A percentile compares a stretch with the other conserved stretches of the same genome.
These are phyloP conservation scores for Ginglymostoma cirratum DNA, from an alignment of 2,113 vertebrate species.

Conservation along the genomic window DNA sequence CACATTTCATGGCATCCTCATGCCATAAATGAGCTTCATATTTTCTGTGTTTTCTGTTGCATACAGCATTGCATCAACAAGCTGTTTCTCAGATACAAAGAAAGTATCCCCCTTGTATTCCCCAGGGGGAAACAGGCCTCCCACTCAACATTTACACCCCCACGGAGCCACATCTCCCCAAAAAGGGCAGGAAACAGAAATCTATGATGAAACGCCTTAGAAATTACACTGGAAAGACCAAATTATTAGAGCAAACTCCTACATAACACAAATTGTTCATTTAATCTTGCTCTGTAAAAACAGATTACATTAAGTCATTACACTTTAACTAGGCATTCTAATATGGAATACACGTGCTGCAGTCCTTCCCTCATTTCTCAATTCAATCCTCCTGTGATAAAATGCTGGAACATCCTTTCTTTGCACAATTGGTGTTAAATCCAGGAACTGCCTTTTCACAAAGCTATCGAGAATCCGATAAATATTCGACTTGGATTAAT, in stretches of 20 bases:
- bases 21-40: too few relatives aligned
- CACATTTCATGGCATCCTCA: neutral
- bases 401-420: neutral
- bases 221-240: neutral
- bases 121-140: neutral
- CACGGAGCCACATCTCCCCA: neutral
- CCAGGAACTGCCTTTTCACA: neutral
- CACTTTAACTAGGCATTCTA: neutral
- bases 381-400: neutral
- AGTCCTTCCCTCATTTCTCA: neutral
- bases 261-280: neutral
- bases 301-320: neutral
- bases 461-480: neutral
- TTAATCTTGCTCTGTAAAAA: neutral
- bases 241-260: neutral
- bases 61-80: neutral
- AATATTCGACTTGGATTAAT: neutral
- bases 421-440: neutral
- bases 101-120: neutral
- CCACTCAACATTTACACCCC: neutral
- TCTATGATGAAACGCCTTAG: neutral
- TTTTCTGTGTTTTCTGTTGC: neutral
- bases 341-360: neutral
- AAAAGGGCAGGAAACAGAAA: neutral
- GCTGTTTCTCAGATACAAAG: neutral